Percentiles rank a stretch among this genome's conserved stretches.
phyloP scores from a whole-genome alignment of 2,888 invertebrate species.

The Sesia apiformis region DNA sequence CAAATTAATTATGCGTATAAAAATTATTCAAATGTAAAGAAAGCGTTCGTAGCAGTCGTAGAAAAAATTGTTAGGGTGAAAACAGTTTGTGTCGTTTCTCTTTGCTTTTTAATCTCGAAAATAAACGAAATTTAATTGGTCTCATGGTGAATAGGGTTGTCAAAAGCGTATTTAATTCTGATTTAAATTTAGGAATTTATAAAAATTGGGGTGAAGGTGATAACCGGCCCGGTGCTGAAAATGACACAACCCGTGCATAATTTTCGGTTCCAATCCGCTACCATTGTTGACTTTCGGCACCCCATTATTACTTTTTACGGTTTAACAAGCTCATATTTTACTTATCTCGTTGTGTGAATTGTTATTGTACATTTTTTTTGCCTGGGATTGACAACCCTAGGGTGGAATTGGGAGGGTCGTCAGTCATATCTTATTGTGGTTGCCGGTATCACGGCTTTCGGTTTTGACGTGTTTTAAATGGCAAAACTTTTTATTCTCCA shows the following conservation, averaged over 20 bases:
- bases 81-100: too few species aligned
- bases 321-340: slow-evolving; percentile 72
- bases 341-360: slow-evolving; percentile 68
- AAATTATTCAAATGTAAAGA: too few species aligned
- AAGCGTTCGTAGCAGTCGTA: too few species aligned
- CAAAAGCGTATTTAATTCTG: neutral
- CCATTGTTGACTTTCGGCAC: slow-evolving; percentile 66
- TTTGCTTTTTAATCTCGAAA: neutral
- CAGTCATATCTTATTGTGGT: slow-evolving; percentile 16
- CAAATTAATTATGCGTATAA: too few species aligned
- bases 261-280: slow-evolving; percentile 38
- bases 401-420: neutral
- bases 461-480: slow-evolving; percentile 3
- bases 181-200: neutral
- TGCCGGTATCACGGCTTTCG: slow-evolving; percentile 3
- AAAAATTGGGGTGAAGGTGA: slow-evolving; percentile 1
- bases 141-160: neutral
- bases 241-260: slow-evolving; percentile 47
- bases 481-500: neutral
- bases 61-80: too few species aligned
- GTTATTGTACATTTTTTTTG: slow-evolving; percentile 50
- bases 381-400: slow-evolving; percentile 41
- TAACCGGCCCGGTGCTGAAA: slow-evolving; percentile 21
- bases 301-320: slow-evolving; percentile 72
- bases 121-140: neutral